Conservation (phyloP, 2,888 invertebrate genomes). For the Clistopyga incitator region DNA sequence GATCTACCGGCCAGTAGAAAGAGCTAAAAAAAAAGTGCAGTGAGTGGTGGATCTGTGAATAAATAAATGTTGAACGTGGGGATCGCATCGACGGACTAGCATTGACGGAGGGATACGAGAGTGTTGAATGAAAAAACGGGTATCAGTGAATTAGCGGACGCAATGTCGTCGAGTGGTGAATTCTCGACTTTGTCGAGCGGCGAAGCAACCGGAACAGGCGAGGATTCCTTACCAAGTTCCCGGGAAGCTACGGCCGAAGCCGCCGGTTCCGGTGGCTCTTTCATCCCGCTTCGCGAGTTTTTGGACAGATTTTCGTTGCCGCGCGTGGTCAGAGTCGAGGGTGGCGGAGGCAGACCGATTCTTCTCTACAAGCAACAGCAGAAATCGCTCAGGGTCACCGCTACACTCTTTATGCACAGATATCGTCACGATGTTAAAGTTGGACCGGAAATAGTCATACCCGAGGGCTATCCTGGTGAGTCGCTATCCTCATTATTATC, state of each 20-base stretch:
- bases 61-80: constrained; percentile 48
- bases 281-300: constrained; percentile 82
- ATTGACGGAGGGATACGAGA: constrained; percentile 18
- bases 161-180: constrained; percentile 82
- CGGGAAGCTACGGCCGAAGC: constrained; percentile 82
- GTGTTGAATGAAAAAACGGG: constrained; percentile 47
- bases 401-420: constrained; percentile 84
- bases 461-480: constrained; percentile 85
- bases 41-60: constrained; percentile 38
- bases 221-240: constrained; percentile 82
- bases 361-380: constrained; percentile 83
- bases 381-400: constrained; percentile 81
- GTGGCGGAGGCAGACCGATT: constrained; percentile 84
- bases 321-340: constrained; percentile 82
- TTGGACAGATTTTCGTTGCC: constrained; percentile 84
- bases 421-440: constrained; percentile 85
- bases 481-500: constrained; percentile 48
- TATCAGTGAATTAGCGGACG: constrained; percentile 47
- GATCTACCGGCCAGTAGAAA: not conserved
- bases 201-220: constrained; percentile 81
- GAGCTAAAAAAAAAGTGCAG: constrained; percentile 28
- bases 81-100: constrained; percentile 15
- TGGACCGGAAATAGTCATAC: constrained; percentile 85
- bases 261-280: constrained; percentile 78
- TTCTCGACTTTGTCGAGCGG: constrained; percentile 82